These are phyloP conservation scores for Drosophila barbarae DNA, from an alignment of 2,888 invertebrate genomes.

Conservation along the genomic window DNA sequence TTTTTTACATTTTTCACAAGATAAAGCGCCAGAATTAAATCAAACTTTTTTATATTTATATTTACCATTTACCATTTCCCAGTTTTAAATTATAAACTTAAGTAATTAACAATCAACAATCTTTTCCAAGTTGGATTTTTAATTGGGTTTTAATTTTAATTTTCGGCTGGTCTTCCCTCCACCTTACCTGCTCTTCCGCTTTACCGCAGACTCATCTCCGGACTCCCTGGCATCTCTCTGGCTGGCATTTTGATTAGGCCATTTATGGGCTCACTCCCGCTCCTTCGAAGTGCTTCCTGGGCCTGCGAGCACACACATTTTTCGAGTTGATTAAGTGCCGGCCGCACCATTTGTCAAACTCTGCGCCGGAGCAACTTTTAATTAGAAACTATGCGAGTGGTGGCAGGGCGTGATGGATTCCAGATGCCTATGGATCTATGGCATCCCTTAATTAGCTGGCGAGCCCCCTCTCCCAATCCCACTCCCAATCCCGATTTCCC, in stretches of 20 bases:
- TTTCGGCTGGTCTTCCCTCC: not conserved
- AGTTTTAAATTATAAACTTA: too few species aligned
- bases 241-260: slow-evolving; percentile 28
- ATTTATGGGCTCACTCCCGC: slow-evolving; percentile 2
- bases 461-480: not conserved
- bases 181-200: not conserved
- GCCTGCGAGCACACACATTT: slow-evolving; percentile 8
- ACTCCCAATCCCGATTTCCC: not conserved
- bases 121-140: too few species aligned
- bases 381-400: slow-evolving; percentile 53
- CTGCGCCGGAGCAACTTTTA: slow-evolving; percentile 48
- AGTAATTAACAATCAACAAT: too few species aligned
- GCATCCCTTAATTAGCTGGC: slow-evolving; percentile 9
- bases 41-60: too few species aligned
- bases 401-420: slow-evolving; percentile 39
- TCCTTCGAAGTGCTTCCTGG: not conserved
- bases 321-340: slow-evolving; percentile 32
- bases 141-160: too few species aligned
- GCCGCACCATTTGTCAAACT: slow-evolving; percentile 49
- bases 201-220: not conserved
- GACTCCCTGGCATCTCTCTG: slow-evolving; percentile 1
- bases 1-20: too few species aligned
- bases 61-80: too few species aligned
- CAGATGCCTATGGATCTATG: not conserved
- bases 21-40: too few species aligned